Conservation (phyloP, 2,797 vertebrate genomes). For the Catostomus latipinnis region DNA sequence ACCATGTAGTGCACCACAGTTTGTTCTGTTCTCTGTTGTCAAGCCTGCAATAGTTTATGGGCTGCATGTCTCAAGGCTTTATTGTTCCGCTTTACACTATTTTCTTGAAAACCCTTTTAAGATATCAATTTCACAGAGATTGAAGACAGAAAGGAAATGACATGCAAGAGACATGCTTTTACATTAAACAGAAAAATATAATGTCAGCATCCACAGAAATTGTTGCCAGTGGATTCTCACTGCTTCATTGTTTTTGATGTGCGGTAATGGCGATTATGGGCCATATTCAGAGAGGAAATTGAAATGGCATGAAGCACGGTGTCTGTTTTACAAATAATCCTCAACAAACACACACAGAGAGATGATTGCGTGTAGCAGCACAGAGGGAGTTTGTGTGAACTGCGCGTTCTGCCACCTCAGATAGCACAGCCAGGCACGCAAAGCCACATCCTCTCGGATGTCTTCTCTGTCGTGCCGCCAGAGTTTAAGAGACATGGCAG, state of each 20-base stretch:
- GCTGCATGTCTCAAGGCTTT: slow-evolving; percentile 73
- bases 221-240: slow-evolving; percentile 7
- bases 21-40: slow-evolving; percentile 79
- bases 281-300: slow-evolving; percentile 27
- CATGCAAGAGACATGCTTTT: slow-evolving; percentile 11
- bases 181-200: slow-evolving; percentile 44
- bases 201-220: background rate
- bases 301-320: slow-evolving; percentile 14
- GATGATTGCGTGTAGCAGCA: slow-evolving; percentile 28
- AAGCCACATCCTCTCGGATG: slow-evolving; percentile 54
- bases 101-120: slow-evolving; percentile 30
- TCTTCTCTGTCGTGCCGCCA: slow-evolving; percentile 40
- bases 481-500: slow-evolving; percentile 53
- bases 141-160: slow-evolving; percentile 38
- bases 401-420: background rate
- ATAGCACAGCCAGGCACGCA: slow-evolving; percentile 23
- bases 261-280: slow-evolving; percentile 39
- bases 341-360: background rate
- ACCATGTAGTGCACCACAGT: slow-evolving; percentile 80
- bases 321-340: slow-evolving; percentile 33
- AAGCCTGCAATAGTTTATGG: slow-evolving; percentile 77
- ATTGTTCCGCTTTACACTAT: slow-evolving; percentile 30
- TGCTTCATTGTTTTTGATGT: slow-evolving; percentile 46
- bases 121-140: slow-evolving; percentile 46
- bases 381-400: slow-evolving; percentile 47